phyloP scores from a whole-genome alignment of 2,888 invertebrate genomes.

The Argyresthia albistria region DNA sequence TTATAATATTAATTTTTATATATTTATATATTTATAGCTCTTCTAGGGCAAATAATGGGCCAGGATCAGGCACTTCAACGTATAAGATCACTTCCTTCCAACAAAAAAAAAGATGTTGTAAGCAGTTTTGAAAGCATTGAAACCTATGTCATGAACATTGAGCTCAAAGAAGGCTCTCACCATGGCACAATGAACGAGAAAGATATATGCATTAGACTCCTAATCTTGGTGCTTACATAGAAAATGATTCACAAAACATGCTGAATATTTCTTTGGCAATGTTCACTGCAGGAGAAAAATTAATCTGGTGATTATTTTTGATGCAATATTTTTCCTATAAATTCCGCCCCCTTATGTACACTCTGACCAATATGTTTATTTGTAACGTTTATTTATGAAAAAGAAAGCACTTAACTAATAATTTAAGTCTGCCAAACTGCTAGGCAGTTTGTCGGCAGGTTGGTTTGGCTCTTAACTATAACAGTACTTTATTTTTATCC shows the following conservation, averaged over 20 bases:
- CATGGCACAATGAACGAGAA: conserved; percentile 86
- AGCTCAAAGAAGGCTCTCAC: conserved; percentile 79
- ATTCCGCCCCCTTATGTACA: too few relatives aligned
- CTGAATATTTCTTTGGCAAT: conserved; percentile 93
- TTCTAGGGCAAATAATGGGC: too few relatives aligned
- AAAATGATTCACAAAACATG: conserved; percentile 87
- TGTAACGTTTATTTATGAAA: too few relatives aligned
- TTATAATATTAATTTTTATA: background rate
- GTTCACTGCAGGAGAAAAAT: conserved; percentile 82
- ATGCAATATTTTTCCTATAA: too few relatives aligned
- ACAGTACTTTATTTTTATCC: too few relatives aligned
- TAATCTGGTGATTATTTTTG: conserved; percentile 45
- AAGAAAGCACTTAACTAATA: too few relatives aligned
- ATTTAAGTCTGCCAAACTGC: too few relatives aligned
- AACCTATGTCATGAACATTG: conserved; percentile 83
- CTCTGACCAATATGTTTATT: too few relatives aligned
- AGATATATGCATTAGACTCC: conserved; percentile 78
- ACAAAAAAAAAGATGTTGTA: conserved; percentile 80
- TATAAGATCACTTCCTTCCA: too few relatives aligned
- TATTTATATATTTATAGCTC: background rate
- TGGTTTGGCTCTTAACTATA: too few relatives aligned
- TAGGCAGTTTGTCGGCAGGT: too few relatives aligned
- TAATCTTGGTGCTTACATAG: conserved; percentile 71
- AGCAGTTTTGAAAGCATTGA: conserved; percentile 83
- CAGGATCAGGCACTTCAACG: too few relatives aligned